Base-by-base conservation (phyloP, 2,797 vertebrate genomes). In the Tamandua tetradactyla region DNA sequence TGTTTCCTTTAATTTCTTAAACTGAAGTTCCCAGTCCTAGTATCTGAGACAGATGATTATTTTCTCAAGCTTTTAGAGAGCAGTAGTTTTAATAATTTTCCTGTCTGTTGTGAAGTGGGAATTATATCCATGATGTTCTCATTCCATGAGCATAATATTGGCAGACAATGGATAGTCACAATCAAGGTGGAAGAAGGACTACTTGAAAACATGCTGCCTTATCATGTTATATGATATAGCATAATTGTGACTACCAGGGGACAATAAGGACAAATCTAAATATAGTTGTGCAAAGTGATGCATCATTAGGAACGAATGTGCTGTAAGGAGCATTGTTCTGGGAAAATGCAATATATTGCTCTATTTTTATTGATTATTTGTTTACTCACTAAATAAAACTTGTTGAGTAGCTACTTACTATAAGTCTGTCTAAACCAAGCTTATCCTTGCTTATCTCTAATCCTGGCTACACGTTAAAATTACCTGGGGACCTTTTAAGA, bases 1-100 rank as follows among this genome's bases (percentile, higher is more conserved):
- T 62, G 20, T 89, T 40, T 81, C 57, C 13, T 49, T 92, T 90
- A 69, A 72, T 61, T 83, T 71, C 35, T 82, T 89, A 81, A 92
- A 80, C 44, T 44, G 37, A 87, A 86, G 32, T 78, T 92, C 76
- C 6, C 2, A 87, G 86, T 74, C n/a, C 20, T 15, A 37, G 18
- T 69, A 22, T 61, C 7, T 75, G 10, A 71, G 32, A 89, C 44
- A 80, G n/a, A 44, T 0, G 35, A 80, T 37, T 52, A 44, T 69
- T 75, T 79, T 87, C 37, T 87, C 42, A 78, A 74, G 7, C 27
- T 68, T 66, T 74, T 85, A 49, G n/a, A 83, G 7, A 18, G 55
- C 7, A 86, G 7, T 7, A 44, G 52, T 78, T 94, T 91, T 3
- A 86, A 59, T 64, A 75, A 0, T 76, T 94, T 71, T 14, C 12